These are phyloP conservation scores for Drosophila saltans DNA, from an alignment of 1,140 invertebrate species.

Conservation along the genomic window DNA sequence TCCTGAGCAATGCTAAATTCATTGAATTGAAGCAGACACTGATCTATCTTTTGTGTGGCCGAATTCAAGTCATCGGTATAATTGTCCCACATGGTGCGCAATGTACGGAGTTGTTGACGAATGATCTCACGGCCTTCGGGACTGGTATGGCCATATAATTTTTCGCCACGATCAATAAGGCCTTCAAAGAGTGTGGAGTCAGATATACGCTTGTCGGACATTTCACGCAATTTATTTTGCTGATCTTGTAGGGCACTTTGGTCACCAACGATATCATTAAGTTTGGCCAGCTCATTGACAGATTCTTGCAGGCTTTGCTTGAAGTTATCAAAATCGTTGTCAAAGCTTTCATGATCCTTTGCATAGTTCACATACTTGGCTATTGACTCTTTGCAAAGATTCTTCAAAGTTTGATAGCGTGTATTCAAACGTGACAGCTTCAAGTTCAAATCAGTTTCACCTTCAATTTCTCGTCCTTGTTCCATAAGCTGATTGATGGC, in stretches of 20 bases:
- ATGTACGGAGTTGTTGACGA: slow-evolving; percentile 92
- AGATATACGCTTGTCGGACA: slow-evolving; percentile 91
- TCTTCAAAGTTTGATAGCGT: slow-evolving; percentile 93
- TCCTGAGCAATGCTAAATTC: slow-evolving; percentile 94
- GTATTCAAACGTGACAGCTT: slow-evolving; percentile 92
- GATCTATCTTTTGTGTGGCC: slow-evolving; percentile 92
- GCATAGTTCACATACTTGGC: slow-evolving; percentile 92
- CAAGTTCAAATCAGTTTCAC: slow-evolving; percentile 89
- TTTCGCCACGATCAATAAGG: slow-evolving; percentile 94
- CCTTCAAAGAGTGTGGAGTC: slow-evolving; percentile 93
- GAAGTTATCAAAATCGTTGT: slow-evolving; percentile 90
- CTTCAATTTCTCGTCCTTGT: slow-evolving; percentile 89
- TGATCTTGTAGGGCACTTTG: slow-evolving; percentile 92
- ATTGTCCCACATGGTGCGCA: slow-evolving; percentile 93
- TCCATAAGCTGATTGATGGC: slow-evolving; percentile 89
- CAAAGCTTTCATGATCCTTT: slow-evolving; percentile 93
- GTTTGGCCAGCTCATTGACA: slow-evolving; percentile 88
- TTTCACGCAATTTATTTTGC: slow-evolving; percentile 91
- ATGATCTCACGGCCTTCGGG: slow-evolving; percentile 96
- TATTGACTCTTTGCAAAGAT: slow-evolving; percentile 91
- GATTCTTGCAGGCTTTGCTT: slow-evolving; percentile 89
- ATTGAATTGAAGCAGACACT: slow-evolving; percentile 94
- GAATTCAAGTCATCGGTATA: slow-evolving; percentile 92
- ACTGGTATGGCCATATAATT: slow-evolving; percentile 95
- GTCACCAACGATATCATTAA: slow-evolving; percentile 94